phyloP scores from a whole-genome alignment of 2,797 vertebrate genomes.

The Xyrichtys novacula region DNA sequence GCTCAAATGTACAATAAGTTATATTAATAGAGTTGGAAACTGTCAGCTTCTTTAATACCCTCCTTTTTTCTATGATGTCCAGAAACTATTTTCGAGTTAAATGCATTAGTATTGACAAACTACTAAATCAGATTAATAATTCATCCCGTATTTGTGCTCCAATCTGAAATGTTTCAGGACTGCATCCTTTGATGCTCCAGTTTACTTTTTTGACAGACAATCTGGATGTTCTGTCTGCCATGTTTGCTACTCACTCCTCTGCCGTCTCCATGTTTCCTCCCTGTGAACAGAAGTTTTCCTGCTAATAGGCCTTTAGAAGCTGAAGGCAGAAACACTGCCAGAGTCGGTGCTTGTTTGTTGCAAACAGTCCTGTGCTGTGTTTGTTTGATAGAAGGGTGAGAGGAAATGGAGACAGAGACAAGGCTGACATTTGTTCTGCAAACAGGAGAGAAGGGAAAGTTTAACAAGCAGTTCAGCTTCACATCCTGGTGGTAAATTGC shows the following conservation, averaged over 20 bases:
- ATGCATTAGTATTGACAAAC: too few species aligned
- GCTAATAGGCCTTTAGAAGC: constrained; percentile 34
- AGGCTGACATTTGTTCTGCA: not conserved
- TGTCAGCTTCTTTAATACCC: too few species aligned
- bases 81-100: too few species aligned
- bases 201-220: constrained; percentile 1
- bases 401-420: not conserved
- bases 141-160: constrained; percentile 10
- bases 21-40: too few species aligned
- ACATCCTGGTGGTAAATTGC: not conserved
- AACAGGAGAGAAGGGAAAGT: not conserved
- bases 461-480: constrained; percentile 12
- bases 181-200: not conserved
- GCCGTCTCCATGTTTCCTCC: constrained; percentile 6
- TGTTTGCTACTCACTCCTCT: constrained; percentile 27
- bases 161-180: not conserved
- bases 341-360: constrained; percentile 13
- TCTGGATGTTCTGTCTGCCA: constrained; percentile 23
- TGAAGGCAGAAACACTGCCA: constrained; percentile 15
- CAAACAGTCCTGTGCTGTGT: constrained; percentile 12
- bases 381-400: constrained; percentile 12
- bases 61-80: too few species aligned
- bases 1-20: too few species aligned
- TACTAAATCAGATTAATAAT: not conserved
- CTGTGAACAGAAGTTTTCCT: constrained; percentile 39